Base-by-base conservation (phyloP, 2,797 vertebrate species). In the Myotis pilosus region DNA sequence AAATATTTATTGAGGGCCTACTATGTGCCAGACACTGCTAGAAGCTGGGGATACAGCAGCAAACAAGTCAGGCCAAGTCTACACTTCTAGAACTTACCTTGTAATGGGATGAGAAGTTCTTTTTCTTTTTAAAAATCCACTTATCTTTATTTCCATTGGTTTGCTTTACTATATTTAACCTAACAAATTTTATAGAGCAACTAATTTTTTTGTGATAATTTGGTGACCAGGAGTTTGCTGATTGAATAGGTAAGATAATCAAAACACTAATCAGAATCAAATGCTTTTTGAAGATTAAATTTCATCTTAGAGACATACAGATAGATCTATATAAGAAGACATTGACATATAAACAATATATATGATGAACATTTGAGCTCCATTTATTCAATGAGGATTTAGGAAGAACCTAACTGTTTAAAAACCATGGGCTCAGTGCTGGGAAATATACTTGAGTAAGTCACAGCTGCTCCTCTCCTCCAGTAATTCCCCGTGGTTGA, bases 191-290 rank as follows among this genome's bases (percentile, higher is more conserved):
- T 88, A 62, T 83, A 89, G 62, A 88, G 47, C 89, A 87, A 19
- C 47, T 68, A 51, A 44, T 76, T 44, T 53, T 44, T 53, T 90
- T 91, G 25, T 71, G 28, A 90, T 74, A 87, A 71, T 17, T 95
- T 69, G 68, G 75, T 91, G 93, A 57, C 86, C 19, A 84, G 83
- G 82, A 94, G 83, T 92, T 93, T 87, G 66, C 49, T 75, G 19
- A 49, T 93, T 94, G 41, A 93, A 55, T 94, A 88, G 33, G 19
- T 57, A 64, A 91, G n/a, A 23, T 55, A 92, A 75, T 8, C 33
- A 89, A 94, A 91, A 92, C 15, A 30, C 19, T 88, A 72, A 53
- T 74, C 47, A 80, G 30, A 96, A 81, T 86, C 49, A 62, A 49
- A 69, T 87, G 60, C 12, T 87, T 81, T 92, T 55, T 76, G 5